Base-by-base conservation (phyloP, 2,113 vertebrate species). In the Gnathonemus longibarbis region DNA sequence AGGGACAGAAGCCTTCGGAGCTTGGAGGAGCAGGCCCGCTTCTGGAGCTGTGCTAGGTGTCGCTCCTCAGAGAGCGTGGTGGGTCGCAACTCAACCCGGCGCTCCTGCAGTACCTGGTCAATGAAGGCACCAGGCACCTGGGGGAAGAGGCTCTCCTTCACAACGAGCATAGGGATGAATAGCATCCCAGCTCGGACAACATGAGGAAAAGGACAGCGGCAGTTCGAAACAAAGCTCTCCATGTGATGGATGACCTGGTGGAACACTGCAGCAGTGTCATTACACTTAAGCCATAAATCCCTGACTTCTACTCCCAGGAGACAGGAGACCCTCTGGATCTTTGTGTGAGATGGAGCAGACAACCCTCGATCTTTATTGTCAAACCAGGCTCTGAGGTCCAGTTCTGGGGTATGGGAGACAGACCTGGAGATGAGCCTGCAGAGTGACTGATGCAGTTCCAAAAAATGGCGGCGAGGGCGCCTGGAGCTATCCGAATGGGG, bases 21-120 rank as follows among this genome's bases (percentile, higher is more conserved):
- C 90, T 96, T 97, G 0, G 97, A 99, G 0, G 98, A 97, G 80
- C 97, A 98, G 90, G 96, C 94, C 1, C 96, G 96, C 19, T 97
- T 96, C 74, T 98, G 95, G 0, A 97, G 93, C 31, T 98, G 97
- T 90, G 97, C 95, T 87, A 99, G 93, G 8, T 96, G 95, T 89
- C 96, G 97, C 94, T 99, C 98, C 92, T 99, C 98, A 0, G 98
- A 97, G 1, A 99, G 96, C 0, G 98, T 99, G 24, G 98, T 97
- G 66, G 98, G 98, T 0, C 98, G 96, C 62, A 99, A 95, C 92
- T 98, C 97, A 74, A 99, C 97, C 5, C 95, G 97, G 93, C 98
- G 97, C 89, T 98, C 96, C 94, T 99, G 98, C 88, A 99, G 95
- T 31, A 98, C 97, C 5, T 97, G 97, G 94, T 99, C 97, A 2